phyloP scores from a whole-genome alignment of 2,113 vertebrate genomes.

The Galeopterus variegatus region DNA sequence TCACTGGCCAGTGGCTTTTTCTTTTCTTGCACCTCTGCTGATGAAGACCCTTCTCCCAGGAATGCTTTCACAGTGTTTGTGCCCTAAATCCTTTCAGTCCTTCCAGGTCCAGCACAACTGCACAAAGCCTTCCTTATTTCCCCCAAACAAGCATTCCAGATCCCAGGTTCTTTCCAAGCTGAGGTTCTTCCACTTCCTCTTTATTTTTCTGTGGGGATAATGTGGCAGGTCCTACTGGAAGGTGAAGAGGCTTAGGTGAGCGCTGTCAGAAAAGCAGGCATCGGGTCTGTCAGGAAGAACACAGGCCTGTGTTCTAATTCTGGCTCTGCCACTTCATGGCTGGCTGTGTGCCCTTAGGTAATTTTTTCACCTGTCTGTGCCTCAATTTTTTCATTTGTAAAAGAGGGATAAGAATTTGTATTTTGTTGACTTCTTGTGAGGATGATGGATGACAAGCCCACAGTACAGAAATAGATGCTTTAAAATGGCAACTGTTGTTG shows the following conservation, averaged over 20 bases:
- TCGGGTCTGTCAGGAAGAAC: neutral
- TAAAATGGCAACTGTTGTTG: neutral
- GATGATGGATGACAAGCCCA: neutral
- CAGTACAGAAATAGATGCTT: neutral
- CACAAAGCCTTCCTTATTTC: neutral
- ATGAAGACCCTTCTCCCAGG: neutral
- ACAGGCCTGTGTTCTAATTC: neutral
- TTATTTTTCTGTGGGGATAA: neutral
- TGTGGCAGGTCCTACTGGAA: neutral
- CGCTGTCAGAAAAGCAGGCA: neutral
- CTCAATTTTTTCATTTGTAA: neutral
- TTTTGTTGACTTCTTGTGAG: neutral
- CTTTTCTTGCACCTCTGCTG: neutral
- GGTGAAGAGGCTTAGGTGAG: neutral
- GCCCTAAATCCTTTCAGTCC: neutral
- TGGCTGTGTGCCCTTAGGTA: neutral
- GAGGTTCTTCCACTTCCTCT: neutral
- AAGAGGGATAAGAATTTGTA: neutral
- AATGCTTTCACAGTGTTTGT: neutral
- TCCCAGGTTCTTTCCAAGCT: neutral
- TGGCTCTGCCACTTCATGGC: neutral
- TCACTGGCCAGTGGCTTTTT: rapidly evolving
- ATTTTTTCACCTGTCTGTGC: neutral
- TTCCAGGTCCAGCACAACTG: neutral
- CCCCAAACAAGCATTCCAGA: neutral